phyloP scores from a whole-genome alignment of 2,888 invertebrate genomes.

The Coelopa pilipes region DNA sequence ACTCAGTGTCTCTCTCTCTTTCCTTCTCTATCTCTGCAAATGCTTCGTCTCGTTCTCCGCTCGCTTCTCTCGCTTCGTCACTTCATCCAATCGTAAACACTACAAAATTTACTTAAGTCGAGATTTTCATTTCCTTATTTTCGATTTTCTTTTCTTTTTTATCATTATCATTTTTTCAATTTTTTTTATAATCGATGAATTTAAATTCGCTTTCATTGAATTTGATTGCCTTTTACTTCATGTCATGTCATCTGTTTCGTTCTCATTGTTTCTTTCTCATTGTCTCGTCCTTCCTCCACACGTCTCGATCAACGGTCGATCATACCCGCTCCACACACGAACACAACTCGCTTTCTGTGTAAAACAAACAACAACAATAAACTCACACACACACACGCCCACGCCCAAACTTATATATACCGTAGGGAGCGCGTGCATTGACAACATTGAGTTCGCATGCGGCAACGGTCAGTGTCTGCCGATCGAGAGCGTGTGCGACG shows the following conservation, averaged over 20 bases:
- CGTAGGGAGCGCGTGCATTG: slow-evolving; percentile 50
- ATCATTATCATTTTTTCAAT: too few species aligned
- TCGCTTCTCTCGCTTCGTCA: too few species aligned
- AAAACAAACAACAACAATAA: neutral
- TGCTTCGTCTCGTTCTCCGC: neutral
- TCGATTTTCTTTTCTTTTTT: too few species aligned
- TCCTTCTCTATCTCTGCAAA: too few species aligned
- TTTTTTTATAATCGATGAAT: too few species aligned
- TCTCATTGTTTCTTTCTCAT: slow-evolving; percentile 20
- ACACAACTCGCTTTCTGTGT: slow-evolving; percentile 19
- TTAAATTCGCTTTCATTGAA: too few species aligned
- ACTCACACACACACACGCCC: slow-evolving; percentile 46
- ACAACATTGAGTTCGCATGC: slow-evolving; percentile 72
- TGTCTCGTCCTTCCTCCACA: neutral
- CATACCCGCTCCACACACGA: neutral
- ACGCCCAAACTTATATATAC: neutral
- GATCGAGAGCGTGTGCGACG: slow-evolving; percentile 82
- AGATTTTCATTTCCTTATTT: neutral
- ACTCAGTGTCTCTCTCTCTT: too few species aligned
- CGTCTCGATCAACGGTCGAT: neutral
- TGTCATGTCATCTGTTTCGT: neutral
- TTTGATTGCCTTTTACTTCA: too few species aligned
- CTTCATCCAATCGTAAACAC: neutral
- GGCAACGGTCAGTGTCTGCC: slow-evolving; percentile 76
- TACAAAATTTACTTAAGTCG: neutral